A percentile compares a stretch with the other conserved stretches of the same genome.
Conservation (phyloP, 2,797 vertebrate species). For the Alauda arvensis region DNA sequence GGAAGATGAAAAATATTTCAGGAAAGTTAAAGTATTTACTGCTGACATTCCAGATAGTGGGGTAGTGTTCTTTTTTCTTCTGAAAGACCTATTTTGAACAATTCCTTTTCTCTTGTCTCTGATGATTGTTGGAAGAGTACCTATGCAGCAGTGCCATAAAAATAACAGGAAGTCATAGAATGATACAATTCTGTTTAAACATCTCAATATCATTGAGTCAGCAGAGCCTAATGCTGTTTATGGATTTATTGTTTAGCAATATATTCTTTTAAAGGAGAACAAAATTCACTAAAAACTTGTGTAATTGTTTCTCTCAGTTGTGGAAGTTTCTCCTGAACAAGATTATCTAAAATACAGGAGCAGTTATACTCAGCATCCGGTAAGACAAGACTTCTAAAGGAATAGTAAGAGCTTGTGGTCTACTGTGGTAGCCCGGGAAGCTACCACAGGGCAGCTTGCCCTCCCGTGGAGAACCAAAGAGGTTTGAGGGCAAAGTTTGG, state of each 20-base stretch:
- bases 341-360: background rate
- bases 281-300: background rate
- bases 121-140: background rate
- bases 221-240: background rate
- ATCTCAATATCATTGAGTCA: background rate
- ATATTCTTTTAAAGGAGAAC: background rate
- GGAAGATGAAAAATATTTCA: background rate
- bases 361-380: background rate
- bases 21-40: background rate
- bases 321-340: background rate
- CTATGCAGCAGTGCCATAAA: background rate
- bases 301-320: background rate
- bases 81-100: background rate
- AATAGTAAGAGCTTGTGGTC: background rate
- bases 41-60: background rate
- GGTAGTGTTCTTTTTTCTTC: background rate
- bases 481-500: too few species aligned
- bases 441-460: too few species aligned
- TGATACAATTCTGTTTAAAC: background rate
- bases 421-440: too few species aligned
- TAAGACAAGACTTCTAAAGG: background rate
- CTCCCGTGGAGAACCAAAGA: too few species aligned
- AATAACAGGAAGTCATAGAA: background rate
- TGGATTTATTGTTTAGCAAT: background rate
- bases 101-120: background rate